Base-by-base conservation (phyloP, 2,113 vertebrate species). In the Cavia aperea region DNA sequence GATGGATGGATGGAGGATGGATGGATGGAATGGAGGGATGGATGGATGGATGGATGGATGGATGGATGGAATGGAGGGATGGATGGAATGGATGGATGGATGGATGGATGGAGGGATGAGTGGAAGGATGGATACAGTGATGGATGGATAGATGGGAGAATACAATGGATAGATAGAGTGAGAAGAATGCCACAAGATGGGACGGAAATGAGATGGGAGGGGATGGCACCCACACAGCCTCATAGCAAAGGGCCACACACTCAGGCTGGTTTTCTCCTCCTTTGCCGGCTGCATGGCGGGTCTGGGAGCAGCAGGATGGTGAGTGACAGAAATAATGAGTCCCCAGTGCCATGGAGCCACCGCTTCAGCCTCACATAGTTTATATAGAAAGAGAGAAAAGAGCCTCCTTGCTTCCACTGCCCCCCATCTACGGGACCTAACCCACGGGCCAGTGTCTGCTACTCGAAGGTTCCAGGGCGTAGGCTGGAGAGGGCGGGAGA, bases 391-490 rank as follows among this genome's bases (percentile, higher is more conserved):
- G 56, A 72, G 23, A 9, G 33, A 9, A 18, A 62, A 13, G 58
- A 39, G 16, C 1, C 23, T 39, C 56, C 18, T 39, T 1, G 8
- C 13, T 5, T 51, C 18, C 51, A 51, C 7, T 12, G 39, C 54
- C 54, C 39, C 1, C 23, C 0, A n/a, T 23, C 3, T 0, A 3
- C 4, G 29, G 63, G 51, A 46, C 19, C 62, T 14, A 13, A 51
- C 68, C 2, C 4, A 15, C 0, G 16, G 11, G 54, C 10, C 1
- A 11, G 54, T 0, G 8, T 18, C 21, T 66, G 58, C n/a, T 24
- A 15, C 54, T 0, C 0, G 29, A 4, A 18, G 75, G 81, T 3
- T 70, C 92, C 43, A 0, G 1, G 46, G 72, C 3, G 23, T 0
- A 26, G 70, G 46, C 7, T 51, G 75, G 73, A 39, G 68, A 78